Evolutionary conservation across 2,113 vertebrate genomes (phyloP).

Genomic region (Chelonoidis abingdonii): DNA sequence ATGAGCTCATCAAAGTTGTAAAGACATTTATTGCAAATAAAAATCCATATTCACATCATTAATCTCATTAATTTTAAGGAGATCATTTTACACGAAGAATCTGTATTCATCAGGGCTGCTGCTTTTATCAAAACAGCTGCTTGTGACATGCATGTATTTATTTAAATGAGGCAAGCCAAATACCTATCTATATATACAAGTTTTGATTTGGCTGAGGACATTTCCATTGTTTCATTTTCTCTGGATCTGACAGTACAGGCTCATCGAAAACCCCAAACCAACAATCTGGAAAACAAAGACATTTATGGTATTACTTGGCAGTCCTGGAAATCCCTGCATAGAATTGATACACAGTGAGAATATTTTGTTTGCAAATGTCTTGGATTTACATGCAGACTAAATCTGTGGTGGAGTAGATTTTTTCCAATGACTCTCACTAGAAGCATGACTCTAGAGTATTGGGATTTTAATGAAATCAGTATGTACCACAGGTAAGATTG

Average conservation of each 20-base stretch:
- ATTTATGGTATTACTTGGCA: conserved; percentile 65
- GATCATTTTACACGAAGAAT: conserved; percentile 29
- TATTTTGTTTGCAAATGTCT: conserved; percentile 51
- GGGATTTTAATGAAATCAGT: conserved; percentile 24
- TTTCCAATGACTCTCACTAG: conserved; percentile 24
- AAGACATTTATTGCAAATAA: conserved; percentile 65
- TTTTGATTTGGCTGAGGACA: conserved; percentile 42
- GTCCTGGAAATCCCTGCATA: conserved; percentile 38
- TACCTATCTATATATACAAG: conserved; percentile 47
- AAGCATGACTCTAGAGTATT: background rate
- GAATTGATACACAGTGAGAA: conserved; percentile 17
- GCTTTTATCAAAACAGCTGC: conserved; percentile 34
- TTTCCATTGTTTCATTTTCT: conserved; percentile 70
- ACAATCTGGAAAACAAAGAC: conserved; percentile 78
- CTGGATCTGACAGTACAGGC: conserved; percentile 80
- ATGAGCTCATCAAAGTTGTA: conserved; percentile 37
- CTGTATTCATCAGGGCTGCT: background rate
- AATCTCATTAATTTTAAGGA: conserved; percentile 49
- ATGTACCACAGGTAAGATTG: conserved; percentile 23
- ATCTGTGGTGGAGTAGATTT: conserved; percentile 53
- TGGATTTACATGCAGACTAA: conserved; percentile 60
- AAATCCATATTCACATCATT: conserved; percentile 57
- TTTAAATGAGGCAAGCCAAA: conserved; percentile 54
- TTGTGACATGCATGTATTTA: background rate
- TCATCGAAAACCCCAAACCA: conserved; percentile 82